phyloP scores from a whole-genome alignment of 2,797 vertebrate genomes.

The Sciurus carolinensis region DNA sequence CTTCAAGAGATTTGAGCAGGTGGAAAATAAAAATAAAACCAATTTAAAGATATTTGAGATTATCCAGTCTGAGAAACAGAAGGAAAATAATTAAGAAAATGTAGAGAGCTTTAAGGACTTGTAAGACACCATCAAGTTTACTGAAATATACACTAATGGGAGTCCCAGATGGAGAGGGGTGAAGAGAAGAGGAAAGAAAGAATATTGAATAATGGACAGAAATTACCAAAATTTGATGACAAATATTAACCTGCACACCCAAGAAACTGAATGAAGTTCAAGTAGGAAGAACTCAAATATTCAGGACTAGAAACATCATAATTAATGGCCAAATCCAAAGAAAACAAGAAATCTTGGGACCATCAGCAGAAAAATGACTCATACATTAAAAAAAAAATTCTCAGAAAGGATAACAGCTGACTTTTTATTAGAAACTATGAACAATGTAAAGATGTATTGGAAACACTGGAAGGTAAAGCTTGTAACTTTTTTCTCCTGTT shows the following conservation, averaged over 20 bases:
- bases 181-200: neutral
- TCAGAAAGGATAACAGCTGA: neutral
- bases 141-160: neutral
- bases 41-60: neutral
- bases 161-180: neutral
- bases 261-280: neutral
- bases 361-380: neutral
- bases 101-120: neutral
- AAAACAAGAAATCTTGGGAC: neutral
- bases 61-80: neutral
- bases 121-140: neutral
- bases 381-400: neutral
- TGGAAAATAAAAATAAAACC: neutral
- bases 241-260: neutral
- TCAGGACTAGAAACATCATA: neutral
- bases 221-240: neutral
- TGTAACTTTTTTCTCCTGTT: neutral
- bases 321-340: neutral
- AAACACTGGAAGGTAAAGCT: neutral
- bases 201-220: neutral
- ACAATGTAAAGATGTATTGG: neutral
- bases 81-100: neutral
- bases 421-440: neutral
- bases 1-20: neutral
- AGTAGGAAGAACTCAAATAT: neutral